Base-by-base conservation (phyloP, 92 coral and sea anemone genomes). In the Nematostella vectensis region DNA sequence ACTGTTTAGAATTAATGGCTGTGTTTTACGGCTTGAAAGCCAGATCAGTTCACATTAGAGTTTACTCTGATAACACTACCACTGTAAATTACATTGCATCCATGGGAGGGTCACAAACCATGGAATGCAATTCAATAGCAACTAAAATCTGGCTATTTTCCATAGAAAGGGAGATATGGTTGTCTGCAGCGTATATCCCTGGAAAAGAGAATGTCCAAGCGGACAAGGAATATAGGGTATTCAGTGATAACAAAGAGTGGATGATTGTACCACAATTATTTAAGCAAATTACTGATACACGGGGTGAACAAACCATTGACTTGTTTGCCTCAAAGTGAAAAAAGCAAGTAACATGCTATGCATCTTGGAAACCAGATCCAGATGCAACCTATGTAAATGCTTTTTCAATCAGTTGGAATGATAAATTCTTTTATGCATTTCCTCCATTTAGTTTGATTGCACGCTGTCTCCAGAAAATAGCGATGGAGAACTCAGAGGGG, bases 341-440 rank as follows among this genome's bases (percentile, higher is more conserved):
- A 27, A 20, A 12, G 0, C 68, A 67, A 23, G 61, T 74, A 2
- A 12, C 74, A 50, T 28, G 67, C 31, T 74, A 65, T 57, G 57
- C 57, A 49, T 73, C 74, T 59, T 73, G 67, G 68, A 65, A 49
- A 38, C 80, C 80, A 18, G 80, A 74, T 21, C 69, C 76, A 17
- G 62, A 13, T 15, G 81, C 75, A 27, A 58, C 75, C 37, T 75
- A 38, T 67, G 63, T 67, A 0, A 50, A 75, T 67, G 76, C 76
- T 30, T 67, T 75, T 18, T 52, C 58, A 2, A 29, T 75, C 25
- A 68, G 31, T 1, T 75, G 81, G 75, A 10, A 53, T 1, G 54
- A 67, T 0, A 29, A 57, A 17, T 50, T 48, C 27, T 74, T 66
- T 27, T 25, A 55, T 57, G 68, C 66, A 48, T 74, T 57, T 26